phyloP scores from a whole-genome alignment of 2,888 invertebrate genomes.

The Homarus gammarus region DNA sequence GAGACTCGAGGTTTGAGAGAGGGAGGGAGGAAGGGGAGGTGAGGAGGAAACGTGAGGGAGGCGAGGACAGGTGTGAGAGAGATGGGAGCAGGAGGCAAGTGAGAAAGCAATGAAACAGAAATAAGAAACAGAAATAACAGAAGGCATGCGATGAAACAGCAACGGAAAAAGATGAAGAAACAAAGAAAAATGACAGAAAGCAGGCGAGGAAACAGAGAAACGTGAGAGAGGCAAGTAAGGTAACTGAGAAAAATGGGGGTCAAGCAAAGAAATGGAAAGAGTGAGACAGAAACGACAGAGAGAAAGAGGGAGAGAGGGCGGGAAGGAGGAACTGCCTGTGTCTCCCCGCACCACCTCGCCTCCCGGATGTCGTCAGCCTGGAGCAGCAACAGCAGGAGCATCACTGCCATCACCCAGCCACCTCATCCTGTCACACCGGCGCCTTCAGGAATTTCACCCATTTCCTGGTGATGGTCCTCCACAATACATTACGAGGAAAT shows the following conservation, averaged over 20 bases:
- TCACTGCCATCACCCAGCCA: too few species aligned
- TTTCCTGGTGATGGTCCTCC: background rate
- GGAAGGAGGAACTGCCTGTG: background rate
- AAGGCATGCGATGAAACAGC: too few species aligned
- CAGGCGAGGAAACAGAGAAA: background rate
- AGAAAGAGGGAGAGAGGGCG: background rate
- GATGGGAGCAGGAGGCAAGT: background rate
- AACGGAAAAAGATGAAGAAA: too few species aligned
- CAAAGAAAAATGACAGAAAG: too few species aligned
- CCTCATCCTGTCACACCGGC: too few species aligned
- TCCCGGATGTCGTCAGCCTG: too few species aligned
- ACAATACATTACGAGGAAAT: background rate
- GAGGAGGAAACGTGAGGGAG: too few species aligned
- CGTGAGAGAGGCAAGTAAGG: background rate
- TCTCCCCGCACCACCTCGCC: too few species aligned
- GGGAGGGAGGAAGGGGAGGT: too few species aligned
- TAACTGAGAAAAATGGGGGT: background rate
- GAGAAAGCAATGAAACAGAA: background rate
- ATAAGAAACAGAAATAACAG: background rate
- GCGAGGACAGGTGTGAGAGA: background rate
- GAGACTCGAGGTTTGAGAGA: too few species aligned
- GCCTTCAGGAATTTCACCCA: background rate
- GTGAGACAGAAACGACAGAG: background rate
- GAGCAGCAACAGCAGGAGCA: too few species aligned
- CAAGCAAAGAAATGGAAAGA: background rate